Evolutionary conservation across 2,888 invertebrate genomes (phyloP).

Genomic region (Epirrita christyi): DNA sequence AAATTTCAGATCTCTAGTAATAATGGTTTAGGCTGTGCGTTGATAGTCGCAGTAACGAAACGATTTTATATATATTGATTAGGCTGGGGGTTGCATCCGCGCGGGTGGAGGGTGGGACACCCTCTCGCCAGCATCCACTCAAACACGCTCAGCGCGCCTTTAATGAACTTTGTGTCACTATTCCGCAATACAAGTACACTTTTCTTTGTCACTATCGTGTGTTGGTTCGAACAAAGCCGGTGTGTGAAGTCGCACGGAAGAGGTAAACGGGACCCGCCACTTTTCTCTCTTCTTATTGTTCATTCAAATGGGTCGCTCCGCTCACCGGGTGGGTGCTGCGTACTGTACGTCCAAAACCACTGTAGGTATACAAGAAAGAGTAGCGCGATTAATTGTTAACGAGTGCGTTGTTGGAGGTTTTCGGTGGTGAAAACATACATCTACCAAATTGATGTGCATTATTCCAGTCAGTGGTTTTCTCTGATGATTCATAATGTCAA

Average conservation of each 20-base stretch:
- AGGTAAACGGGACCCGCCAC: slow-evolving; percentile 67
- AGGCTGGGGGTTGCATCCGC: slow-evolving; percentile 33
- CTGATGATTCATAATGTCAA: no score
- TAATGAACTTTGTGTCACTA: slow-evolving; percentile 83
- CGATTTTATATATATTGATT: no score
- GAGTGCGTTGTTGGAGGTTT: slow-evolving; percentile 3
- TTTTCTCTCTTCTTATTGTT: slow-evolving; percentile 70
- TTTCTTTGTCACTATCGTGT: slow-evolving; percentile 78
- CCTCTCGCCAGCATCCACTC: slow-evolving; percentile 71
- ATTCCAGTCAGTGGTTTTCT: no score
- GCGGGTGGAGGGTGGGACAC: slow-evolving; percentile 45
- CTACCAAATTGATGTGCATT: no score
- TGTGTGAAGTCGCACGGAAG: slow-evolving; percentile 71
- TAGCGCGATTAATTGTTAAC: neutral
- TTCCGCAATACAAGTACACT: slow-evolving; percentile 80
- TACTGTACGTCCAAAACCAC: slow-evolving; percentile 1
- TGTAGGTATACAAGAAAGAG: neutral
- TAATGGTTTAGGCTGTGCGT: no score
- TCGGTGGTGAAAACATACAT: neutral
- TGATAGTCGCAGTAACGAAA: no score
- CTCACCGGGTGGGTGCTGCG: slow-evolving; percentile 7
- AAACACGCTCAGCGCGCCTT: slow-evolving; percentile 80
- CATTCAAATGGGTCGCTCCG: slow-evolving; percentile 53
- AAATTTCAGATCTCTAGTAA: no score
- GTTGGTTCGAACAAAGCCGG: slow-evolving; percentile 75